Evolutionary conservation across 1,140 invertebrate genomes (phyloP).

Genomic region (Drosophila virilis): DNA sequence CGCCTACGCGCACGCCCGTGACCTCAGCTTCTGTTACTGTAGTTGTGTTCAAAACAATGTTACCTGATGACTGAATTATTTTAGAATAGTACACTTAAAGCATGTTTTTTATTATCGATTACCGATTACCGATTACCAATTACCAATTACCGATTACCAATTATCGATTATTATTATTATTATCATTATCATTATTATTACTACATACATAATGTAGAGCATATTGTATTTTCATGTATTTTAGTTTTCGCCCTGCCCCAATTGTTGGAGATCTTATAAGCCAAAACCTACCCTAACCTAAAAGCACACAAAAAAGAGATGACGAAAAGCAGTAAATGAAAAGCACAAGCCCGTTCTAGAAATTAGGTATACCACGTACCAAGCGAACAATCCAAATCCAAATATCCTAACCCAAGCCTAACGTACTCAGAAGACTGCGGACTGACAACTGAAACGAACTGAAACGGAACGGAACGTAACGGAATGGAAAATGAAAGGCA

Average conservation of each 20-base stretch:
- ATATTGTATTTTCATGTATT: constrained; percentile 52
- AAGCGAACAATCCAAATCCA: constrained; percentile 18
- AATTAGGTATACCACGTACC: not conserved
- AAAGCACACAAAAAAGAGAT: not conserved
- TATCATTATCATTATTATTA: constrained; percentile 60
- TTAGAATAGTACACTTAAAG: constrained; percentile 78
- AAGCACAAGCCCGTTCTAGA: constrained; percentile 12
- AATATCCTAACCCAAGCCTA: not conserved
- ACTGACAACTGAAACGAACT: not conserved
- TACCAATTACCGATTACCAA: constrained; percentile 40
- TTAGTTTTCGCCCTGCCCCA: constrained; percentile 13
- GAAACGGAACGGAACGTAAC: not conserved
- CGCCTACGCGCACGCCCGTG: constrained; percentile 54
- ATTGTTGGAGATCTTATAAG: constrained; percentile 25
- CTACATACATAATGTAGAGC: constrained; percentile 70
- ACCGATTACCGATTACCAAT: constrained; percentile 39
- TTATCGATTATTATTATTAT: constrained; percentile 32
- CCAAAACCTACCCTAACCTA: constrained; percentile 19
- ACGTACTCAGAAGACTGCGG: constrained; percentile 37
- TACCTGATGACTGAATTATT: constrained; percentile 85
- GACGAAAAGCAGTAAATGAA: not conserved
- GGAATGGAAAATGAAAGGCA: not conserved
- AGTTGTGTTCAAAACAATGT: constrained; percentile 85
- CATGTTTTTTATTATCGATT: constrained; percentile 71
- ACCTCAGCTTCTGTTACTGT: constrained; percentile 84